Evolutionary conservation across 2,797 vertebrate species (phyloP), one percentile per base, ranked within the genome.

Genomic region (Podarcis lilfordi): DNA sequence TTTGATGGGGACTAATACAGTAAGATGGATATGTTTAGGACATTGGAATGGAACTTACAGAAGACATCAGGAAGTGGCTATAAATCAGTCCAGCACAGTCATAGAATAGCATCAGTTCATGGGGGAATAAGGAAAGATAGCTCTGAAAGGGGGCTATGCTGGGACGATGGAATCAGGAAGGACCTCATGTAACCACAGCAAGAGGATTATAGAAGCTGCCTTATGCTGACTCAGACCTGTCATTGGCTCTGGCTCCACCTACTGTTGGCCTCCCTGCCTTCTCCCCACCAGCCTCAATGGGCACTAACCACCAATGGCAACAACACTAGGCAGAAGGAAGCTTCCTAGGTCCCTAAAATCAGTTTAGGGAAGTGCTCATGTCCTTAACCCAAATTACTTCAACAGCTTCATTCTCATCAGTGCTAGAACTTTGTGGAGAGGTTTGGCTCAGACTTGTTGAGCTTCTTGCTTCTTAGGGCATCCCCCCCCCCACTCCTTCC

Each of bases 391-490:
- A 29, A 72, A 72, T 84, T 15, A 1, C 23, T 29, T 9, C 76
- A 40, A 0, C 0, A 0, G 10, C 68, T 11, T 3, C 25, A 40
- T 8, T 25, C 45, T 5, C 78, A 80, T 69, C 74, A 45, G 64
- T 87, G 85, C 19, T 80, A 91, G 91, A 81, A 40, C 55, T 81
- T 4, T 15, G 77, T 89, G 80, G 8, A 88, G 8, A 81, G 43
- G 21, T 19, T 27, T 80, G 23, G 40, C 82, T 59, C 80, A 71
- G 86, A 82, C 7, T 72, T 92, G 82, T 37, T 10, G 78, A 77
- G 19, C 29, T 0, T 0, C 43, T 11, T 85, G 69, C 1, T 77
- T 88, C 80, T 88, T 84, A 72, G 9, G 4, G 29, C 43, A 25
- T 21, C 75, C 13, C 13, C 50, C 88, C 23, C 43, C 87, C 66